Percentiles rank a stretch among this genome's conserved stretches.
Evolutionary conservation across 2,113 vertebrate species (phyloP).

Genomic region (Raja brachyura): DNA sequence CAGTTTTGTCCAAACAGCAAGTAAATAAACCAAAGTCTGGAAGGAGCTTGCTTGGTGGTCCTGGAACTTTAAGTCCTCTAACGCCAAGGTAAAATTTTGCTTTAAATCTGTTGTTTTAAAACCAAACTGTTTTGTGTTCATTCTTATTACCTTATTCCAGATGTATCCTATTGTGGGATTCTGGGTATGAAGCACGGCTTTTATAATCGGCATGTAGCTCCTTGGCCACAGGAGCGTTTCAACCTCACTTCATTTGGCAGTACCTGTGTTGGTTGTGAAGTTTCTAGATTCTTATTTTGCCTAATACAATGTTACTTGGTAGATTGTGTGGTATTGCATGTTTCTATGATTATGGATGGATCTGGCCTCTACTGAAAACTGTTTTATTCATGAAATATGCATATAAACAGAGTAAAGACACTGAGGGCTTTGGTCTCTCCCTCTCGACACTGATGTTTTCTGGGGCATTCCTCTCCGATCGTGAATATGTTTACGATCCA

Average conservation of each 20-base stretch:
- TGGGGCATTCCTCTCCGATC: too few relatives aligned
- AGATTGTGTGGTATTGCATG: too few relatives aligned
- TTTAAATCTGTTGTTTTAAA: background rate
- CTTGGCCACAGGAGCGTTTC: background rate
- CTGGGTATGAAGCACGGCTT: background rate
- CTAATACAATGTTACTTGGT: background rate
- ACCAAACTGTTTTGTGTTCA: background rate
- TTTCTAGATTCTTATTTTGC: background rate
- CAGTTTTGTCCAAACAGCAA: conserved; percentile 80
- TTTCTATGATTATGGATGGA: background rate
- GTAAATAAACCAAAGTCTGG: conserved; percentile 95
- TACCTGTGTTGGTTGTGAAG: background rate
- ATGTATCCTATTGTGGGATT: background rate
- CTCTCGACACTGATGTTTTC: too few relatives aligned
- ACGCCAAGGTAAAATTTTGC: conserved; percentile 74
- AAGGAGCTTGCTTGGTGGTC: conserved; percentile 84
- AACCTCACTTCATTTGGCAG: background rate
- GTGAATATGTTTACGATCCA: too few relatives aligned
- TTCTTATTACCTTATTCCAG: background rate
- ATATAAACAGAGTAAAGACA: too few relatives aligned
- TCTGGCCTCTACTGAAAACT: background rate
- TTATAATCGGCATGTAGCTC: background rate
- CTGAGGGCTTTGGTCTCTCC: too few relatives aligned
- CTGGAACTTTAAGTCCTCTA: conserved; percentile 79
- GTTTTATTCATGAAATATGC: too few relatives aligned